Evolutionary conservation across 2,113 vertebrate genomes (phyloP).

Genomic region (Forbesichthys agassizii): DNA sequence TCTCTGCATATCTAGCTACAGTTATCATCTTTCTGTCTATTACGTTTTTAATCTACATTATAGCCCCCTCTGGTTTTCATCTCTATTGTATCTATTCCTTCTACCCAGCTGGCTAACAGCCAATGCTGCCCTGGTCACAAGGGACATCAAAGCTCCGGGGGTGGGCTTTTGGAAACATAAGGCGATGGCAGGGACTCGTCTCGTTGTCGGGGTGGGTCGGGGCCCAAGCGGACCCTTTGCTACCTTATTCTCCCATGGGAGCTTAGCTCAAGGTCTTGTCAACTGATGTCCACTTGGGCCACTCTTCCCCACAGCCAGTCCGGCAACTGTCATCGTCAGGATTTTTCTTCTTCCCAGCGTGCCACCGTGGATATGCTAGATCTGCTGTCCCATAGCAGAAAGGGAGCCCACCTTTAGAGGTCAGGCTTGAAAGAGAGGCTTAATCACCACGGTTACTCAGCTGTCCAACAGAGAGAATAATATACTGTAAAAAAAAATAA

Average conservation of each 20-base stretch:
- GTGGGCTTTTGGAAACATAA: constrained; percentile 15
- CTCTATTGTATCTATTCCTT: background rate
- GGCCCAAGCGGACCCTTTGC: background rate
- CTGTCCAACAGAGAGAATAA: constrained; percentile 6
- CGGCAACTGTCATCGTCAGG: constrained; percentile 50
- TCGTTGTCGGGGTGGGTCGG: background rate
- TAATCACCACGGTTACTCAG: constrained; percentile 57
- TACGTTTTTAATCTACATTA: constrained; percentile 13
- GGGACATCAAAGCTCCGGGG: constrained; percentile 49
- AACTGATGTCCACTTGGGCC: constrained; percentile 18
- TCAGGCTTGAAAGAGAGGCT: constrained; percentile 60
- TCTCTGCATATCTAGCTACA: background rate
- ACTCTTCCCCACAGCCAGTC: constrained; percentile 28
- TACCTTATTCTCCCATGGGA: constrained; percentile 56
- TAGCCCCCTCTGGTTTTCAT: background rate
- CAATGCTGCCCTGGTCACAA: constrained; percentile 12
- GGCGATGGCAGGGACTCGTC: constrained; percentile 15
- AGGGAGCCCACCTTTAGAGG: constrained; percentile 47
- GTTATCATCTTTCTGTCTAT: background rate
- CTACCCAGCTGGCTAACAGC: constrained; percentile 1
- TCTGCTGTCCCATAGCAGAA: constrained; percentile 54
- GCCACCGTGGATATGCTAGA: constrained; percentile 35
- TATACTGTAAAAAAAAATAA: too few species aligned
- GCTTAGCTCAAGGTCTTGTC: background rate
- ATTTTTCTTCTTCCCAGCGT: constrained; percentile 18